Conservation (phyloP, 2,113 vertebrate species). For the Phodopus roborovskii region DNA sequence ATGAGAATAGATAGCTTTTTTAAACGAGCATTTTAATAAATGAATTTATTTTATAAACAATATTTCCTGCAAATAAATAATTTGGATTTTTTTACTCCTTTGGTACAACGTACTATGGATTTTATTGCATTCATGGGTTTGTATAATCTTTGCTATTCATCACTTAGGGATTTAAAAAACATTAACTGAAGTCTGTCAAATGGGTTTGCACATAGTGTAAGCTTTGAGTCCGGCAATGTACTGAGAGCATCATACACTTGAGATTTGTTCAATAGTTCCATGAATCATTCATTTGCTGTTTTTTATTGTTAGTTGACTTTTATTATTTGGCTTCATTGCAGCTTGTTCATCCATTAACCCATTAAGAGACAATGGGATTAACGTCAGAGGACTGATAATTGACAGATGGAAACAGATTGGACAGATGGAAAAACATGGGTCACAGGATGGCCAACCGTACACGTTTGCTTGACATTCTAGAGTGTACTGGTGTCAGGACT, state of each 20-base stretch:
- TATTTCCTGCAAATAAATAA: background rate
- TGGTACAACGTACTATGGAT: background rate
- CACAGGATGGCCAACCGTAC: background rate
- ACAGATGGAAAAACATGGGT: background rate
- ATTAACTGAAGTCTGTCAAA: background rate
- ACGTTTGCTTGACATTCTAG: background rate
- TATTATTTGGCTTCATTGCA: background rate
- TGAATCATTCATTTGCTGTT: background rate
- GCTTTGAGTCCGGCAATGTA: constrained; percentile 13
- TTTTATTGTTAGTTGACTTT: background rate
- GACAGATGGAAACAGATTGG: background rate
- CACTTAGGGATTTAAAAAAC: background rate
- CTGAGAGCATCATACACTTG: background rate
- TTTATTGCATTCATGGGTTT: background rate
- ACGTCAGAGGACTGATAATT: background rate
- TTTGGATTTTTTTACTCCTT: background rate
- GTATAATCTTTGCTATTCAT: background rate
- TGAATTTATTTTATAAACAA: constrained; percentile 38
- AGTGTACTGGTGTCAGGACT: background rate
- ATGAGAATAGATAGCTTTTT: no score
- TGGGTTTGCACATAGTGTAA: background rate
- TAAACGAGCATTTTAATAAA: background rate
- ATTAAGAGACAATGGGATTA: background rate
- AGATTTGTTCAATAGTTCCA: background rate
- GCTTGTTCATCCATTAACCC: constrained; percentile 1